Evolutionary conservation across 2,888 invertebrate species (phyloP).

Genomic region (Ophion costatus): DNA sequence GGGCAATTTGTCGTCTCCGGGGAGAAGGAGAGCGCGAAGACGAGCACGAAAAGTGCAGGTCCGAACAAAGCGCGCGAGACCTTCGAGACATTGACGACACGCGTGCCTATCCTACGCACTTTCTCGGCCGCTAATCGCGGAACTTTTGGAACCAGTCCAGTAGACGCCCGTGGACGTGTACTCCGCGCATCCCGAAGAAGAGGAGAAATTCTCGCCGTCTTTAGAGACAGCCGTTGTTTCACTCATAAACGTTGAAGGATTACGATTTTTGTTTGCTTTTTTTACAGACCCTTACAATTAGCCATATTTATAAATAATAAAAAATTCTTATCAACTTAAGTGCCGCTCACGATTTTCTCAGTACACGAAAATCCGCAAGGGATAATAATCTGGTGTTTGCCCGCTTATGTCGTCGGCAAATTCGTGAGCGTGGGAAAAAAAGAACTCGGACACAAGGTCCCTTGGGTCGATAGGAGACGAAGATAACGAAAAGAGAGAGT

Average conservation of each 20-base stretch:
- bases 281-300: neutral
- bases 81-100: slow-evolving; percentile 38
- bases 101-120: slow-evolving; percentile 21
- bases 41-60: neutral
- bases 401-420: slow-evolving; percentile 5
- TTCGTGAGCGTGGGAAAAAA: slow-evolving; percentile 4
- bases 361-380: slow-evolving; percentile 5
- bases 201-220: too few relatives aligned
- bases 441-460: neutral
- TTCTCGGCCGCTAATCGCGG: neutral
- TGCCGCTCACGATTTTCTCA: neutral
- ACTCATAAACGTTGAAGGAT: neutral
- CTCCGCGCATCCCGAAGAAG: slow-evolving; percentile 2
- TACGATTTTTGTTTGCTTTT: slow-evolving; percentile 23
- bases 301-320: slow-evolving; percentile 13
- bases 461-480: neutral
- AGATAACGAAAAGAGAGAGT: neutral
- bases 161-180: slow-evolving; percentile 25
- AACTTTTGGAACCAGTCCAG: slow-evolving; percentile 62
- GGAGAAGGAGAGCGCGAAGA: slow-evolving; percentile 43
- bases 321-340: neutral
- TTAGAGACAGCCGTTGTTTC: too few relatives aligned
- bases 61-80: slow-evolving; percentile 51
- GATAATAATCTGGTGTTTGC: neutral
- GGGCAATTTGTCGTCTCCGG: slow-evolving; percentile 66